A percentile compares a stretch with the other conserved stretches of the same genome.
Evolutionary conservation across 2,113 vertebrate genomes (phyloP).

Genomic region (Syrmaticus mikado): DNA sequence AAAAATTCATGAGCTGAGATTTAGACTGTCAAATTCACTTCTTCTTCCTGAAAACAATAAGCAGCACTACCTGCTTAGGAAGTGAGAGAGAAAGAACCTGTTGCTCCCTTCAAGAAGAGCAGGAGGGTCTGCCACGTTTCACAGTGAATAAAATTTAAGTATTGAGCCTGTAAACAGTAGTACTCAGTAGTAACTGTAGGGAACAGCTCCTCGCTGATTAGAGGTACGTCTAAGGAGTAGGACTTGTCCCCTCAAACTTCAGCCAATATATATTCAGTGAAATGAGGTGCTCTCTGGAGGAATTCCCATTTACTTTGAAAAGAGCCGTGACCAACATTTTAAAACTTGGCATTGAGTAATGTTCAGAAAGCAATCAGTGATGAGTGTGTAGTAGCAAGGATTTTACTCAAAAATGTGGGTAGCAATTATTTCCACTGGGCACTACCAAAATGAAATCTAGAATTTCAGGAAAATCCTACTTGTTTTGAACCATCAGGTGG

Average conservation of each 20-base stretch:
- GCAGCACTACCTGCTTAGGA: rapidly evolving
- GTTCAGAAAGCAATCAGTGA: not conserved
- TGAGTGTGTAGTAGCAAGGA: not conserved
- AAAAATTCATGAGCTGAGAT: not conserved
- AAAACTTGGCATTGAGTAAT: not conserved
- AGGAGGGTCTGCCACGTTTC: not conserved
- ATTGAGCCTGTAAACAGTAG: not conserved
- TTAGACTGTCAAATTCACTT: not conserved
- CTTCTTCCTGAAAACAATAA: not conserved
- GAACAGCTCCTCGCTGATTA: not conserved
- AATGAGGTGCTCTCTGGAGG: not conserved
- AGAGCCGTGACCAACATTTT: not conserved
- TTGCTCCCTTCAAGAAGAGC: not conserved
- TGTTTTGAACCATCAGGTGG: not conserved
- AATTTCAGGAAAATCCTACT: not conserved
- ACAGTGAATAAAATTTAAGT: not conserved
- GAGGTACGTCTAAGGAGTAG: not conserved
- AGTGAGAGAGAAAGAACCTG: not conserved
- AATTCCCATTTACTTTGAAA: not conserved
- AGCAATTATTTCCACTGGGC: not conserved
- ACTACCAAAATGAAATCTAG: not conserved
- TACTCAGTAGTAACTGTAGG: not conserved
- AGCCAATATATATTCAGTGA: not conserved
- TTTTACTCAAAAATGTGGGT: not conserved
- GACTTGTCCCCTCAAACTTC: not conserved